Percentiles rank a stretch among this genome's conserved stretches.
Evolutionary conservation across 37 sponge, comb jelly and placozoan genomes (phyloP).

Genomic region (Diacarnus erythraeanus): DNA sequence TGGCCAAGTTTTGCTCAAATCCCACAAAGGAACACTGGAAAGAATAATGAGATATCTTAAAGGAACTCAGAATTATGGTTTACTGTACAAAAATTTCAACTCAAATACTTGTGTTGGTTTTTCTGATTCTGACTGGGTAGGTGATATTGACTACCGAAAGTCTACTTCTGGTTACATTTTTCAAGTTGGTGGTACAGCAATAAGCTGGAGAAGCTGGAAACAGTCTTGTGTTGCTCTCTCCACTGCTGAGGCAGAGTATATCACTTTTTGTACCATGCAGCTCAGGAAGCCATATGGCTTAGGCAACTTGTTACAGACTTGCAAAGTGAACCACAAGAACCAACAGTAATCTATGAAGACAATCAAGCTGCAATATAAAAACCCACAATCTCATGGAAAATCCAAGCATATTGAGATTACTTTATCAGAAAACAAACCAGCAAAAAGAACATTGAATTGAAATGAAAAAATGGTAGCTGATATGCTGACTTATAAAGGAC

Average conservation of each 20-base stretch:
- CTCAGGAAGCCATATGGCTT: constrained; percentile 3
- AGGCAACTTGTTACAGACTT: constrained; percentile 22
- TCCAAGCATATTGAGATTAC: too few species aligned
- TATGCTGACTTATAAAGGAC: too few species aligned
- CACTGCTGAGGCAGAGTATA: constrained; percentile 13
- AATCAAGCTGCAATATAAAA: too few species aligned
- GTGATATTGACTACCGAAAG: constrained; percentile 20
- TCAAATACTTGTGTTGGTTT: constrained; percentile 21
- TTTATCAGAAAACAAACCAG: too few species aligned
- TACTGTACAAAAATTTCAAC: background rate
- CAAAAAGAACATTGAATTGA: too few species aligned
- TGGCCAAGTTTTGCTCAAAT: constrained; percentile 25
- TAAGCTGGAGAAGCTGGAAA: background rate
- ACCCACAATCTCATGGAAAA: too few species aligned
- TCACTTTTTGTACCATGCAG: background rate
- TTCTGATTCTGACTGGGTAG: constrained; percentile 41
- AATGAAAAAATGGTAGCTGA: too few species aligned
- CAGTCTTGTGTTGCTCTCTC: background rate
- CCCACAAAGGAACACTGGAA: constrained; percentile 38
- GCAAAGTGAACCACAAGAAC: constrained; percentile 14
- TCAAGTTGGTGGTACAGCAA: constrained; percentile 2
- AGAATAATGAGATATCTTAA: constrained; percentile 26
- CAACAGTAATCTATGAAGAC: background rate
- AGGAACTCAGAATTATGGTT: constrained; percentile 16
- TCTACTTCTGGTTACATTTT: too few species aligned